These are phyloP conservation scores for Melanostigma gelatinosum DNA, from an alignment of 2,113 vertebrate species.

Conservation along the genomic window DNA sequence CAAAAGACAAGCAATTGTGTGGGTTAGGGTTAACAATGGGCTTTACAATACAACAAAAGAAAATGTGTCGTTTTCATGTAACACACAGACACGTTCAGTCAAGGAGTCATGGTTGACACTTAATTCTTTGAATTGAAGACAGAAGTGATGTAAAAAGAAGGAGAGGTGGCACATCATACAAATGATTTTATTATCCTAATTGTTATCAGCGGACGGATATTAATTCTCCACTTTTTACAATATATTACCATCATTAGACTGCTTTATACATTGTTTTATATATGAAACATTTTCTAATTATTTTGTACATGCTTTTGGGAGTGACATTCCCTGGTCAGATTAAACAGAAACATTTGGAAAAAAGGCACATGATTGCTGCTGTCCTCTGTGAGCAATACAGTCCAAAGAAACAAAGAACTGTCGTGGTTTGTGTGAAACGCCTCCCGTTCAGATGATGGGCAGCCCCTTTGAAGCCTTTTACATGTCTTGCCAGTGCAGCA, in stretches of 20 bases:
- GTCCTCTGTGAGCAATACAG: conserved; percentile 72
- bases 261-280: conserved; percentile 81
- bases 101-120: background rate
- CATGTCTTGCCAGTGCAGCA: conserved; percentile 56
- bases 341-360: conserved; percentile 63
- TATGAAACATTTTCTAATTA: conserved; percentile 78
- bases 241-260: conserved; percentile 80
- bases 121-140: background rate
- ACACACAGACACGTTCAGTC: background rate
- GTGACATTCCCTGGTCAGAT: conserved; percentile 80
- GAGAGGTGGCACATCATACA: conserved; percentile 64
- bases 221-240: conserved; percentile 76
- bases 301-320: conserved; percentile 82
- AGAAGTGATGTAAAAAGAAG: background rate
- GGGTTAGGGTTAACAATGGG: conserved; percentile 11
- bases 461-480: conserved; percentile 52
- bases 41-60: conserved; percentile 27
- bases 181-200: conserved; percentile 80
- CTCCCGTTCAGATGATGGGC: conserved; percentile 40
- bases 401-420: conserved; percentile 69
- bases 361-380: conserved; percentile 84
- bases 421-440: conserved; percentile 51
- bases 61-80: conserved; percentile 14
- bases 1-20: conserved; percentile 48
- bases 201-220: conserved; percentile 71